Evolutionary conservation across 2,888 invertebrate species (phyloP).

Genomic region (Cerceris ruficornis): DNA sequence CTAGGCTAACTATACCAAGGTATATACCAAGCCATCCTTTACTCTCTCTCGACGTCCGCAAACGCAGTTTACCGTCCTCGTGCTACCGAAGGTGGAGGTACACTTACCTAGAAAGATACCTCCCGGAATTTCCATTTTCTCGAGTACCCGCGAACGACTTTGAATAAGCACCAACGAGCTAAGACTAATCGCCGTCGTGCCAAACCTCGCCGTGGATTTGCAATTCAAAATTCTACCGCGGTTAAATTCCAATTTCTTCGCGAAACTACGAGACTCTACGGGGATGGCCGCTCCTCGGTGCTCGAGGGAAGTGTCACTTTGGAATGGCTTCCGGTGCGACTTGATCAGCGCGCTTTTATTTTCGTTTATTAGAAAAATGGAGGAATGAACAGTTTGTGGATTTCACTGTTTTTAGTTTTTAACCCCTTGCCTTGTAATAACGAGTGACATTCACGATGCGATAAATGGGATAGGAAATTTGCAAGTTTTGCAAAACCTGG

Average conservation of each 20-base stretch:
- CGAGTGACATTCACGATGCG: no score
- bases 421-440: no score
- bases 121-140: constrained; percentile 63
- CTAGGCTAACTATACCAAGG: background rate
- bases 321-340: no score
- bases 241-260: constrained; percentile 24
- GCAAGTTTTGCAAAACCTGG: no score
- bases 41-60: constrained; percentile 55
- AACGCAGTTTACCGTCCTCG: constrained; percentile 54
- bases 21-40: constrained; percentile 45
- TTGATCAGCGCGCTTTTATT: no score
- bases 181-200: constrained; percentile 17
- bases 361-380: no score
- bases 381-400: no score
- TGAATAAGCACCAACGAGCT: constrained; percentile 42
- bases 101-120: constrained; percentile 61
- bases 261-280: constrained; percentile 1
- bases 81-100: constrained; percentile 36
- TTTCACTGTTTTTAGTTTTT: no score
- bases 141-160: constrained; percentile 53
- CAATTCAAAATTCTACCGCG: constrained; percentile 37
- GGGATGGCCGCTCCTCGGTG: background rate
- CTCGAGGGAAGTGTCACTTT: background rate
- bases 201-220: constrained; percentile 28
- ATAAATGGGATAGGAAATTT: no score